Evolutionary conservation across 2,888 invertebrate genomes (phyloP), one percentile per base, ranked within the genome.

Genomic region (Bimastos eiseni): DNA sequence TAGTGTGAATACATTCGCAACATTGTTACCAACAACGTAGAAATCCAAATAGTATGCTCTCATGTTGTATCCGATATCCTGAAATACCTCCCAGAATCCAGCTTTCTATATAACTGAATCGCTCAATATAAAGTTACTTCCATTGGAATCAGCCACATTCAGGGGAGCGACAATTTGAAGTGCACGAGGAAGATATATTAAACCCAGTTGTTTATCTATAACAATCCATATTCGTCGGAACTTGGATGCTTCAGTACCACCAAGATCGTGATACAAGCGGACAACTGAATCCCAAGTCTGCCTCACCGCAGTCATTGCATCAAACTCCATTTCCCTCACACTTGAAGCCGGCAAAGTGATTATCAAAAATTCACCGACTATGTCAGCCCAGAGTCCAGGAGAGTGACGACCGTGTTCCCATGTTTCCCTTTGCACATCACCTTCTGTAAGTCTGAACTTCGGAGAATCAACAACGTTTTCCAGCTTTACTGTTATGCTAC

Each of bases 11-110:
- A 93, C 92, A 89, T 93, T 93, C 88, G 91, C 92, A 11, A 93
- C 93, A 13, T 93, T 93, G 55, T 92, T 91, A 4, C 70, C 44
- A 0, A 92, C 92, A 15, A 93, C 93, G 6, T 91, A 90, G 49
- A 93, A 93, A 11, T 93, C 93, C 93, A 93, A 93, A 37, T 83
- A 90, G 6, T n/a, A 38, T 49, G 90, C 55, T 91, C 93, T 93
- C 91, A 93, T 91, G 90, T 93, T 93, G 91, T 93, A 93, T n/a
- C 93, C 93, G 11, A 93, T 89, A 90, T 93, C 93, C 89, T 93
- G 93, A 90, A 92, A 93, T 38, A 92, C 37, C 0, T 93, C 93
- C 93, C 93, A 93, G 21, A 84, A 89, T 17, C 93, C 93, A 19
- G 90, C 83, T 1, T 34, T 89, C 8, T 37, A n/a, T 19, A 92